These are phyloP conservation scores for Drosophila kokeensis DNA, from an alignment of 2,888 invertebrate genomes.

Conservation along the genomic window DNA sequence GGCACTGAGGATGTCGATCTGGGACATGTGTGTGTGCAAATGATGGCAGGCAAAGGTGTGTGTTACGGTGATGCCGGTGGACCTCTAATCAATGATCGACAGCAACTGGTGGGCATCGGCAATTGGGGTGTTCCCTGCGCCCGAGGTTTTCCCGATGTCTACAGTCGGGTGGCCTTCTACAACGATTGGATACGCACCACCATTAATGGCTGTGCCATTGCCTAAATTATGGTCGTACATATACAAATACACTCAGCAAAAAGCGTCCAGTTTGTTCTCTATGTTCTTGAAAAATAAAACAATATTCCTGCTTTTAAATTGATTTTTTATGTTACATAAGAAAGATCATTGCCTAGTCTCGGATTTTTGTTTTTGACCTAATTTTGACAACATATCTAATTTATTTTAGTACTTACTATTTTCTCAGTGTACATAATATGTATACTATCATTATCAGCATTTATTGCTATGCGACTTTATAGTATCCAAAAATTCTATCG, in stretches of 20 bases:
- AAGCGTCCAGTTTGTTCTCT: background rate
- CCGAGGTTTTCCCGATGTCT: constrained; percentile 76
- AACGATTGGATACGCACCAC: constrained; percentile 77
- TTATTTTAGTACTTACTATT: background rate
- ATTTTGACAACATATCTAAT: background rate
- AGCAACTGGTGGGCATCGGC: constrained; percentile 71
- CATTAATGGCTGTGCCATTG: constrained; percentile 52
- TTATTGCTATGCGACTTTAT: constrained; percentile 57
- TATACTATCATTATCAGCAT: constrained; percentile 16
- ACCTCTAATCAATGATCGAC: constrained; percentile 67
- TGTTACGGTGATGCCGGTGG: constrained; percentile 78
- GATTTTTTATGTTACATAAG: background rate
- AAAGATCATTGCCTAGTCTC: background rate
- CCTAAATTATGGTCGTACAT: constrained; percentile 24
- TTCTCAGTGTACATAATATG: background rate
- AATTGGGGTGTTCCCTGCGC: constrained; percentile 82
- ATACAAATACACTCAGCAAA: background rate
- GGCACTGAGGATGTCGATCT: constrained; percentile 85
- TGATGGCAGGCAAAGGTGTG: constrained; percentile 86
- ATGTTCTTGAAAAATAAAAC: background rate
- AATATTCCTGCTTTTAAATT: background rate
- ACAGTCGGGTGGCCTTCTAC: constrained; percentile 74
- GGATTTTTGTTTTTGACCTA: background rate
- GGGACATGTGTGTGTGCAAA: constrained; percentile 87
- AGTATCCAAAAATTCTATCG: constrained; percentile 21